Conservation (phyloP, 2,797 vertebrate genomes). For the Octomys mimax region DNA sequence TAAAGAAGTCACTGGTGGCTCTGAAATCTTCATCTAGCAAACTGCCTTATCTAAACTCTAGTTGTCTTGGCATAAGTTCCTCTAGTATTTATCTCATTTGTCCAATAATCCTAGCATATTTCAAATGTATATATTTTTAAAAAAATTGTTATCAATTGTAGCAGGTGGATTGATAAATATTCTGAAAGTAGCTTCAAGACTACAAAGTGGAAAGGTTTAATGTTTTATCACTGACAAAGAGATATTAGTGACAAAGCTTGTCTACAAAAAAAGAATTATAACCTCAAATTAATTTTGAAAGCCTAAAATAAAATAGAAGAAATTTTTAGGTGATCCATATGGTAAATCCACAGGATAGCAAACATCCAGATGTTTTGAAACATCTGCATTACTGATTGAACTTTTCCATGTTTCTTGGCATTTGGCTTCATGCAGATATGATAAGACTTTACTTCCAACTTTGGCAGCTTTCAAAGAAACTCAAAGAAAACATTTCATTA, state of each 20-base stretch:
- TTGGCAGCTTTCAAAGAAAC: slow-evolving; percentile 53
- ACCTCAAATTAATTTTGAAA: slow-evolving; percentile 72
- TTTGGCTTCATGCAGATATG: slow-evolving; percentile 57
- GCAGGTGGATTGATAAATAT: neutral
- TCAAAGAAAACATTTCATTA: slow-evolving; percentile 57
- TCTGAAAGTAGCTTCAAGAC: slow-evolving; percentile 1
- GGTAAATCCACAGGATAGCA: slow-evolving; percentile 68
- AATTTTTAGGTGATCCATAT: slow-evolving; percentile 52
- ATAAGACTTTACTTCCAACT: slow-evolving; percentile 36
- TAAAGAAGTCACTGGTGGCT: neutral
- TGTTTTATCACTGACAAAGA: neutral
- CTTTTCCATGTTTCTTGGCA: slow-evolving; percentile 19
- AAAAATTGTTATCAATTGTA: neutral
- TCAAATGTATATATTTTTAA: neutral
- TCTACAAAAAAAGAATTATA: slow-evolving; percentile 43
- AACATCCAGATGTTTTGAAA: slow-evolving; percentile 75
- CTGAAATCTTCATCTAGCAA: slow-evolving; percentile 7
- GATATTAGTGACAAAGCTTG: slow-evolving; percentile 24
- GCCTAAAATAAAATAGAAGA: slow-evolving; percentile 62
- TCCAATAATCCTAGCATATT: neutral
- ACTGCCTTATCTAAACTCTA: neutral
- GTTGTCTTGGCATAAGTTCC: neutral
- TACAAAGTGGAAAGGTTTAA: neutral
- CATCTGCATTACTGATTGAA: slow-evolving; percentile 71
- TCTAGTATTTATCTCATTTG: neutral